Evolutionary conservation across 1,140 invertebrate genomes (phyloP).

Genomic region (Cephus cinctus): DNA sequence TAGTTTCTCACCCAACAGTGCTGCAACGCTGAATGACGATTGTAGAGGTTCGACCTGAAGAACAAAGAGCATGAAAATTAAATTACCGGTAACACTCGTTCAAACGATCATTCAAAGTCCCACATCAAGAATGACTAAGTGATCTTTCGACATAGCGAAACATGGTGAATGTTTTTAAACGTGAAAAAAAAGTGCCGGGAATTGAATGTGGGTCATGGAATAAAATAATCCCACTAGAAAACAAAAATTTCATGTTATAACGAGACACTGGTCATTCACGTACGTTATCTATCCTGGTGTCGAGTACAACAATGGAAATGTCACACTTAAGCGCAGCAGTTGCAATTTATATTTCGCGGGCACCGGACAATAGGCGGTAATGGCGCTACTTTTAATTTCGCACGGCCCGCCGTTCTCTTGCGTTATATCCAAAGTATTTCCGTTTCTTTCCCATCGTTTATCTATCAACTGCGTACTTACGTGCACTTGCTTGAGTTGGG

Average conservation of each 20-base stretch:
- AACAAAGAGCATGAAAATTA: slow-evolving; percentile 20
- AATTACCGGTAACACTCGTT: not conserved
- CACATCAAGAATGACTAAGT: not conserved
- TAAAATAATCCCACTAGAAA: not conserved
- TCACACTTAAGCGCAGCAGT: not conserved
- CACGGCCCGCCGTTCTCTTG: not conserved
- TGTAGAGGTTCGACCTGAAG: slow-evolving; percentile 44
- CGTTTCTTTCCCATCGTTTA: too few relatives aligned
- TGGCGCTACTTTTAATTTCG: slow-evolving; percentile 10
- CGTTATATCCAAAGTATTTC: too few relatives aligned
- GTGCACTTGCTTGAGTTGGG: slow-evolving; percentile 54
- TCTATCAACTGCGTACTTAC: too few relatives aligned
- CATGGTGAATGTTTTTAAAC: not conserved
- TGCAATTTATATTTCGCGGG: slow-evolving; percentile 36
- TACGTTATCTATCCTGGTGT: too few relatives aligned
- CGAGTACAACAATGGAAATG: too few relatives aligned
- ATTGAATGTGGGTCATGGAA: not conserved
- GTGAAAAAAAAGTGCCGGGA: not conserved
- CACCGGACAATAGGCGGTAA: not conserved
- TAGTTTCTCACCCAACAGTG: slow-evolving; percentile 44
- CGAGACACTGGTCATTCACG: too few relatives aligned
- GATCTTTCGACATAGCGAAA: not conserved
- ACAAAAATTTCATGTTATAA: not conserved
- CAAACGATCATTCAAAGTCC: not conserved
- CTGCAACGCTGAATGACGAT: slow-evolving; percentile 49